A percentile compares a stretch with the other conserved stretches of the same genome.
phyloP scores from a whole-genome alignment of 1,140 invertebrate species.

The Tribolium castaneum region DNA sequence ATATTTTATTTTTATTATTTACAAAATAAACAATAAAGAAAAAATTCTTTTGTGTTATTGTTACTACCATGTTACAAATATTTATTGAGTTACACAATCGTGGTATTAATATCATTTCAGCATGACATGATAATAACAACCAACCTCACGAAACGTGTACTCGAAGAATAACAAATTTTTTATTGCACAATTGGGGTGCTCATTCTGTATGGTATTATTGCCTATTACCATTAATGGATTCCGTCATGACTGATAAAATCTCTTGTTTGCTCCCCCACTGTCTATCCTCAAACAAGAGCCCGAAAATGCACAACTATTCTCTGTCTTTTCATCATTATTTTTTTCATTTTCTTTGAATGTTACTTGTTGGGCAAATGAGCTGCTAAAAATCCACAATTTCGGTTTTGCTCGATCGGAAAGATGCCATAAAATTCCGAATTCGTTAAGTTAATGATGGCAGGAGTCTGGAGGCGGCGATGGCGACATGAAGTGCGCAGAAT shows the following conservation, averaged over 20 bases:
- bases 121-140: neutral
- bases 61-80: no score
- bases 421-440: conserved; percentile 28
- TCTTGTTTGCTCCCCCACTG: neutral
- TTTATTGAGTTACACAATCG: neutral
- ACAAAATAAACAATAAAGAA: neutral
- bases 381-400: no score
- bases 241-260: conserved; percentile 4
- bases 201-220: neutral
- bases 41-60: neutral
- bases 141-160: neutral
- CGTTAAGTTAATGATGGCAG: conserved; percentile 16
- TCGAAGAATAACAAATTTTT: neutral
- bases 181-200: conserved; percentile 16
- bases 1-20: no score
- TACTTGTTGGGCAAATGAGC: no score
- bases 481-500: conserved; percentile 28
- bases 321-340: no score
- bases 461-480: conserved; percentile 14
- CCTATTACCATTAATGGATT: neutral
- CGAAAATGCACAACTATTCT: neutral
- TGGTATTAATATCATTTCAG: no score
- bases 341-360: no score
- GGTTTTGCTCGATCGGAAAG: neutral
- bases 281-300: neutral